These are phyloP conservation scores for Buphagus erythrorhynchus DNA, from an alignment of 2,797 vertebrate genomes.

Conservation along the genomic window DNA sequence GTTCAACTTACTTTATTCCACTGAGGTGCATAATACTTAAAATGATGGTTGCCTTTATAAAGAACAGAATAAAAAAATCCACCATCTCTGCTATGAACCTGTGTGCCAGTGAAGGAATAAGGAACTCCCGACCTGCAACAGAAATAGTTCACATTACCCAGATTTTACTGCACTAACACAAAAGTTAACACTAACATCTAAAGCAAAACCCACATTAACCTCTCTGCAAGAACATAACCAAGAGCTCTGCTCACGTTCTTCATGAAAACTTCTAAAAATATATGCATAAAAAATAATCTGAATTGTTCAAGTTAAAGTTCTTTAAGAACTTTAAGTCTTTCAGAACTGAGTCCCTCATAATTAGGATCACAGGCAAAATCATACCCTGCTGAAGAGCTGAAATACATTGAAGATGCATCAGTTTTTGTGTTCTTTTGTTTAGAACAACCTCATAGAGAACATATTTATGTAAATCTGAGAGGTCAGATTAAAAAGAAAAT, in stretches of 20 bases:
- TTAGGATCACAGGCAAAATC: background rate
- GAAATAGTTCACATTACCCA: conserved; percentile 4
- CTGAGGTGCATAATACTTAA: conserved; percentile 94
- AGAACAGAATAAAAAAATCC: conserved; percentile 96
- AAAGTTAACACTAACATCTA: background rate
- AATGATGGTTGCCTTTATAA: conserved; percentile 93
- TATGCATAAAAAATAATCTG: background rate
- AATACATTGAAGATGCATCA: background rate
- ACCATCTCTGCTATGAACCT: conserved; percentile 94
- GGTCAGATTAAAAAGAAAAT: background rate
- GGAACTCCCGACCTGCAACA: conserved; percentile 88
- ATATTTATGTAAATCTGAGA: background rate
- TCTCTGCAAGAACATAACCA: background rate
- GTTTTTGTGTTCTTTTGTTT: background rate
- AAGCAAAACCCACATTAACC: background rate
- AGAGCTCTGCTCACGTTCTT: background rate
- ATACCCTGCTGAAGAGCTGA: background rate
- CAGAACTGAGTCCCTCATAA: background rate
- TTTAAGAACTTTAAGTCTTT: background rate
- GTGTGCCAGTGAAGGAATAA: conserved; percentile 90
- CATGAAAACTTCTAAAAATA: background rate
- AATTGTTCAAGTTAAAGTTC: background rate
- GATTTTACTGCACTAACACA: background rate
- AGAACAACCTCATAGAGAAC: background rate
- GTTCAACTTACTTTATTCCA: conserved; percentile 92